Base-by-base conservation (phyloP, 2,888 invertebrate genomes). In the Hemicrepidius hirtus region DNA sequence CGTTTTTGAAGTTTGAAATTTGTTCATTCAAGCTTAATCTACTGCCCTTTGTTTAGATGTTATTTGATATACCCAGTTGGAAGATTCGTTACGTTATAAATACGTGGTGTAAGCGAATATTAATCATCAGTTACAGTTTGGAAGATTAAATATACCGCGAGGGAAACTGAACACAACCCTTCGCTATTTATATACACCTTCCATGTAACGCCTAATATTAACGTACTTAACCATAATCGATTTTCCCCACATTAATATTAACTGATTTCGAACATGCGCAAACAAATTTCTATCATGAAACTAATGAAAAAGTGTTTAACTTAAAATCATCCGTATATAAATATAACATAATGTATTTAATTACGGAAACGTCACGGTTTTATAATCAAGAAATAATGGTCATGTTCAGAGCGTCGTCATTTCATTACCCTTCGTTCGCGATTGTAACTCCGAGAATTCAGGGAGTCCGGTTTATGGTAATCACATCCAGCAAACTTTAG, bases 181-280 rank as follows among this genome's bases (percentile, higher is more conserved):
- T n/a, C 21, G 37, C 57, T 57, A 57, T 57, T 35, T 57, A 57
- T 37, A 40, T 20, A 35, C 57, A 57, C 57, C 57, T 57, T 37
- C 57, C 57, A 40, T 37, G 37, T 57, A 57, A n/a, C n/a, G 37
- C 57, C 32, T 57, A 37, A 57, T 60, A 60, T 60, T 60, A 59
- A 35, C 41, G 57, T 59, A 67, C 44, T 71, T 46, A 71, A 71
- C 57, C 55, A 55, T 59, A 59, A 71, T 71, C 71, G 71, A 71
- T 71, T 71, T 71, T 60, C 28, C 57, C 57, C 60, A 71, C 71
- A 71, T 65, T 66, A 70, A 53, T 55, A 65, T 70, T 65, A 71
- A 71, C 65, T 57, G 59, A 66, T 64, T 65, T 65, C 13, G 71
- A 71, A 71, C 71, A 71, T 71, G 71, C 71, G 71, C 71, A 71